A percentile compares a stretch with the other conserved stretches of the same genome.
phyloP scores from a whole-genome alignment of 2,113 vertebrate species.

The Myodes glareolus region DNA sequence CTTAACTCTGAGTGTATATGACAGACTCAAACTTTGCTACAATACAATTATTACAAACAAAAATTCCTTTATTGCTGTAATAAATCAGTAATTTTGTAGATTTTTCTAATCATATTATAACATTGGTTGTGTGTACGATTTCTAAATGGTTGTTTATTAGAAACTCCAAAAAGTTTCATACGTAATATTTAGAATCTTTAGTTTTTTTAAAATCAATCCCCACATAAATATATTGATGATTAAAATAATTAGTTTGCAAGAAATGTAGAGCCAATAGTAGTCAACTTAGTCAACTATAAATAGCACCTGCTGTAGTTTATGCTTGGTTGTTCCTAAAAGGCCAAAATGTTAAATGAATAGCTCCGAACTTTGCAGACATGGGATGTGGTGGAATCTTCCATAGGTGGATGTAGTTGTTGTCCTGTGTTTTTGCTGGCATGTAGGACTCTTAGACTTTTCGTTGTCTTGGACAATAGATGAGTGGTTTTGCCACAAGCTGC shows the following conservation, averaged over 20 bases:
- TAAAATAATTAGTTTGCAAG: slow-evolving; percentile 37
- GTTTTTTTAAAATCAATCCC: slow-evolving; percentile 10
- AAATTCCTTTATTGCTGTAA: not conserved
- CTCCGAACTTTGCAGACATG: not conserved
- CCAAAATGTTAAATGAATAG: not conserved
- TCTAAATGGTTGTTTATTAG: not conserved
- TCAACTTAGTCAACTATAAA: slow-evolving; percentile 13
- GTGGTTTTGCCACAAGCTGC: not conserved
- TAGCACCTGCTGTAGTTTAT: not conserved
- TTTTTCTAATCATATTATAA: slow-evolving; percentile 26
- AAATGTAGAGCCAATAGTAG: not conserved
- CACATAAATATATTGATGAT: slow-evolving; percentile 9
- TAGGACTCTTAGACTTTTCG: not conserved
- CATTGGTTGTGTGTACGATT: not conserved
- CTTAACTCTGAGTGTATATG: not conserved
- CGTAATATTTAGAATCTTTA: not conserved
- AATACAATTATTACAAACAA: not conserved
- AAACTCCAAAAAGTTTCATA: not conserved
- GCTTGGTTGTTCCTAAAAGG: not conserved
- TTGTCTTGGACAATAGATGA: not conserved
- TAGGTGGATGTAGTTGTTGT: not conserved
- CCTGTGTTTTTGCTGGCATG: not conserved
- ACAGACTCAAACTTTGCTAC: not conserved
- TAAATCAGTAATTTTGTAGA: not conserved
- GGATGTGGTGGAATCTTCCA: not conserved